Base-by-base conservation (phyloP, 2,797 vertebrate species). In the Tiaroga cobitis region DNA sequence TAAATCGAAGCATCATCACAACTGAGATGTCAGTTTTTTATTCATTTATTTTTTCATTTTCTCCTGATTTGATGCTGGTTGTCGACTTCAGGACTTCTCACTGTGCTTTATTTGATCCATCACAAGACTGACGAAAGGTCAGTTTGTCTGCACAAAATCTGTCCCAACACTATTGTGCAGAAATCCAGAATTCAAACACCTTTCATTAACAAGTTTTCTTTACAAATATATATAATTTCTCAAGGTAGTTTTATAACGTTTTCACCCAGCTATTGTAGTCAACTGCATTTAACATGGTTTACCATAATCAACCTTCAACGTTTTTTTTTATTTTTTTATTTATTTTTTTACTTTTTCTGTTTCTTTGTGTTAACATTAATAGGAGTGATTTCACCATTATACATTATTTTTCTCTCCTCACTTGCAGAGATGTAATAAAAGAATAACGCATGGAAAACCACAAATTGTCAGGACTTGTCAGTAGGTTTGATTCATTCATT, bases 71-170 rank as follows among this genome's bases (percentile, higher is more conserved):
- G 43, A 67, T 83, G 41, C 51, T 54, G n/a, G n/a, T n/a, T n/a
- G n/a, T n/a, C n/a, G n/a, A n/a, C n/a, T n/a, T 76, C n/a, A 65
- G 46, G 15, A 16, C 43, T 76, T 51, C 24, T 26, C 3, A 19
- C 32, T 75, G 56, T 76, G 41, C 59, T 39, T 83, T 68, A n/a
- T 65, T 54, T 54, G 21, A 76, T 76, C 43, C 67, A 32, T 76
- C 43, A 67, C 43, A 65, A 19, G 72, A 49, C 56, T 54, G 46
- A 67, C 37, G 24, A 51, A 76, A 83, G 72, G 43, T 46, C 11
- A 46, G 11, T 46, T 46, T 46, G 43, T 15, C 43, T 46, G 3
- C 43, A 46, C 4, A 0, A 15, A 46, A 46, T 83, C 32, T n/a
- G 61, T 54, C 4, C 54, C 39, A 51, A 63, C 69, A 74, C 54